Evolutionary conservation across 2,113 vertebrate species (phyloP).

Genomic region (Axis porcinus): DNA sequence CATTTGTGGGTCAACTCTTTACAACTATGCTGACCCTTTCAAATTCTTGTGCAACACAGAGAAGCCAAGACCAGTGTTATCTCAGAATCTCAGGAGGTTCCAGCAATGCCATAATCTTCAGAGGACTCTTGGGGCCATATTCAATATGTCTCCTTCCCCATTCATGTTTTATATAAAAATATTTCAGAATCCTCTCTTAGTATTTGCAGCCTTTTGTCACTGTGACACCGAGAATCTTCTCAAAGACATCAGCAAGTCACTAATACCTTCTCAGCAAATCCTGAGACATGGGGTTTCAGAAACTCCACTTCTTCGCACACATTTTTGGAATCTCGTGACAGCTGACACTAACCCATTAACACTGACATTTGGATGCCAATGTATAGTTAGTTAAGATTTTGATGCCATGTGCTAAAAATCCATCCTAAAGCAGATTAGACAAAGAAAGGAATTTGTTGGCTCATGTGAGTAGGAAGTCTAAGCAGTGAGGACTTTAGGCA

Average conservation of each 20-base stretch:
- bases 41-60: background rate
- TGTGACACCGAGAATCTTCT: slow-evolving; percentile 47
- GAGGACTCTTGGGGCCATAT: background rate
- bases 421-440: background rate
- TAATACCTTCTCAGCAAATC: slow-evolving; percentile 24
- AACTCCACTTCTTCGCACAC: background rate
- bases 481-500: background rate
- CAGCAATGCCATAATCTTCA: background rate
- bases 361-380: background rate
- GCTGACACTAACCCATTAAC: background rate
- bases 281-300: slow-evolving; percentile 25
- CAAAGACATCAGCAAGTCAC: slow-evolving; percentile 30
- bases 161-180: slow-evolving; percentile 10
- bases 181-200: slow-evolving; percentile 18
- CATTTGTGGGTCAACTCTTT: background rate
- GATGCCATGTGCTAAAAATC: background rate
- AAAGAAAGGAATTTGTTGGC: background rate
- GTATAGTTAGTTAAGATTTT: background rate
- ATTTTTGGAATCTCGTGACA: background rate
- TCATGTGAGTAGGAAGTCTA: background rate
- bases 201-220: slow-evolving; percentile 20
- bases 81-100: background rate
- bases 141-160: background rate
- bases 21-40: background rate
- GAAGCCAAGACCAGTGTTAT: background rate